Conservation (phyloP, 30 jellyfish, hydroid and myxozoan species). For the Aurelia sp. region DNA sequence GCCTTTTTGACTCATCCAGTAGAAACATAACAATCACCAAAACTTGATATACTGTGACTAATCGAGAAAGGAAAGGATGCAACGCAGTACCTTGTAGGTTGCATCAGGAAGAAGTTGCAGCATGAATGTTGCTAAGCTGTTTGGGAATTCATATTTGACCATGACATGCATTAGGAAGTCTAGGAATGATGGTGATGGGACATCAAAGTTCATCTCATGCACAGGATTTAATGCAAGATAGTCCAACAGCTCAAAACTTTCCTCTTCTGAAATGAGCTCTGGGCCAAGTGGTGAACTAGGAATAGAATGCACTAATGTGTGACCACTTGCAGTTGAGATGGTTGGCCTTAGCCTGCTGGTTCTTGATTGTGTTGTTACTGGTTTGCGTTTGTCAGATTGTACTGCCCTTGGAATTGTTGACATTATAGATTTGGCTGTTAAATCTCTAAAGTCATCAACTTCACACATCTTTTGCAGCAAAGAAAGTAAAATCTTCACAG, state of each 20-base stretch:
- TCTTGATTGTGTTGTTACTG: background rate
- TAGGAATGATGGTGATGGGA: slow-evolving; percentile 31
- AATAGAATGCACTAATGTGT: slow-evolving; percentile 32
- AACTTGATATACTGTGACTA: no score
- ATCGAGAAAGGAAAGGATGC: no score
- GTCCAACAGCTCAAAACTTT: slow-evolving; percentile 14
- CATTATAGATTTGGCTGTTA: slow-evolving; percentile 34
- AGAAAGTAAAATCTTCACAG: slow-evolving; percentile 3
- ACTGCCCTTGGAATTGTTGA: slow-evolving; percentile 25
- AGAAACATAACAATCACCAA: no score
- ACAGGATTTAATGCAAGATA: slow-evolving; percentile 2
- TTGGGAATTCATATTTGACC: slow-evolving; percentile 78
- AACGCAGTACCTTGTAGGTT: slow-evolving; percentile 52
- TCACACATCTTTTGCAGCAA: slow-evolving; percentile 57
- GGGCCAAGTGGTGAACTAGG: slow-evolving; percentile 34
- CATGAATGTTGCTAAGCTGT: slow-evolving; percentile 76
- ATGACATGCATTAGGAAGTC: slow-evolving; percentile 73
- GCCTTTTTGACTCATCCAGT: no score
- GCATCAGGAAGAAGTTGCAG: slow-evolving; percentile 75
- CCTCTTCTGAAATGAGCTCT: slow-evolving; percentile 4
- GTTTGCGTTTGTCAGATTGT: background rate
- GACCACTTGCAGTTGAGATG: slow-evolving; percentile 63
- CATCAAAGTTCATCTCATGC: slow-evolving; percentile 2
- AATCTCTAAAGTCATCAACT: slow-evolving; percentile 56
- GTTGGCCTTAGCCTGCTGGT: slow-evolving; percentile 52